Base-by-base conservation (phyloP, 2,113 vertebrate genomes). In the Macquaria australasica region DNA sequence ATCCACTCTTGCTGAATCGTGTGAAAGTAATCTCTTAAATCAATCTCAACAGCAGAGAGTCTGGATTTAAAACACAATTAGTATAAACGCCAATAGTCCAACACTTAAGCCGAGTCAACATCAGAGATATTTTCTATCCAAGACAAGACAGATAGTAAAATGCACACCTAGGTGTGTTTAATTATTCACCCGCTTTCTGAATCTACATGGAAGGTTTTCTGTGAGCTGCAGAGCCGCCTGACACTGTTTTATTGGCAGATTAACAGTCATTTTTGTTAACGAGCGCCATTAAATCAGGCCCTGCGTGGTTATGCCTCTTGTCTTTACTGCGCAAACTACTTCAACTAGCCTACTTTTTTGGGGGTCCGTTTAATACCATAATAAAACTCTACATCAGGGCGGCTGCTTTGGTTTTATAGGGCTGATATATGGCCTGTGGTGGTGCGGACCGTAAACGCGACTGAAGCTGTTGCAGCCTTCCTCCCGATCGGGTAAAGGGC, bases 331-430 rank as follows among this genome's bases (percentile, higher is more conserved):
- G 88, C 84, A 93, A 96, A 94, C 88, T 93, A 90, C 92, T 92
- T 88, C 66, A 92, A 95, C 96, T 34, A 34, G 34, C 34, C 34
- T 95, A 88, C 89, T 96, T 95, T 95, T 87, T 90, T 87, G 73
- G 86, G 89, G 89, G 81, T 80, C 89, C 85, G 69, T 94, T 94
- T 94, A 96, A 97, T 93, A 96, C 95, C 96, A 95, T 94, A 92
- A 96, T 96, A 96, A 96, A 96, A 96, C 91, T 92, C 89, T 94
- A 93, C 93, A 96, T 94, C 91, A 96, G 94, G 87, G 93, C 94
- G 91, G 87, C 92, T 96, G 89, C 93, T 96, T 95, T 94, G 88
- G 88, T 96, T 96, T 97, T 97, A 97, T 96, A 94, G 96, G 90
- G 91, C 88, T 95, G 94, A 96, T 96, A 97, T 97, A 97, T 94